phyloP scores from a whole-genome alignment of 2,888 invertebrate species.

The Anticlea derivata region DNA sequence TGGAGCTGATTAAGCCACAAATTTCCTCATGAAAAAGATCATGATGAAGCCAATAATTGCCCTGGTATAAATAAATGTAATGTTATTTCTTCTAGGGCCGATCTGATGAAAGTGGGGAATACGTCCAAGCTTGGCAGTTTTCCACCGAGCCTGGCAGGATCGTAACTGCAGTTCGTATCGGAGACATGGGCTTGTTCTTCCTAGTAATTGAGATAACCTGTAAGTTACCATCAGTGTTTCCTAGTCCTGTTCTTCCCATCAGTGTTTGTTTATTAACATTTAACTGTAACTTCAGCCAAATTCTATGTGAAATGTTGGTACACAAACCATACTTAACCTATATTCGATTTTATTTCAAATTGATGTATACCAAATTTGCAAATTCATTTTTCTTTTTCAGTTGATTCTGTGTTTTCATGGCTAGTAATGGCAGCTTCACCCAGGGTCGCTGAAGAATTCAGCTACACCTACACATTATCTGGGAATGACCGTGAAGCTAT shows the following conservation, averaged over 20 bases:
- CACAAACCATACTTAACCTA: too few species aligned
- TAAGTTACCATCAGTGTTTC: constrained; percentile 45
- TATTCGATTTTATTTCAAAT: too few species aligned
- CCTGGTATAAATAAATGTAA: background rate
- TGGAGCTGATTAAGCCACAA: too few species aligned
- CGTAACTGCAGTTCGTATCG: constrained; percentile 70
- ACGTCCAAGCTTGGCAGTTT: constrained; percentile 77
- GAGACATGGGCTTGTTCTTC: constrained; percentile 78
- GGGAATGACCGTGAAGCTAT: constrained; percentile 78
- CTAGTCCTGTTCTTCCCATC: background rate
- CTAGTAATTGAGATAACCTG: constrained; percentile 70
- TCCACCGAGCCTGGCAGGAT: constrained; percentile 67
- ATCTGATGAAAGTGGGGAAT: constrained; percentile 74
- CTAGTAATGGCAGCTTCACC: constrained; percentile 72
- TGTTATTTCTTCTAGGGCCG: constrained; percentile 54
- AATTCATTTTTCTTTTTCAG: constrained; percentile 56
- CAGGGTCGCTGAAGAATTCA: constrained; percentile 69
- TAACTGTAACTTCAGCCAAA: too few species aligned
- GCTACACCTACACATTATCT: constrained; percentile 72
- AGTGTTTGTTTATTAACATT: too few species aligned
- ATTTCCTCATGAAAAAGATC: too few species aligned
- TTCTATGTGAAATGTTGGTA: too few species aligned
- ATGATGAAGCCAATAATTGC: too few species aligned
- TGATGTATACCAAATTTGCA: too few species aligned
- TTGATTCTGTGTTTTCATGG: constrained; percentile 64